These are phyloP conservation scores for Tyto alba DNA, from an alignment of 2,113 vertebrate species.

Conservation along the genomic window DNA sequence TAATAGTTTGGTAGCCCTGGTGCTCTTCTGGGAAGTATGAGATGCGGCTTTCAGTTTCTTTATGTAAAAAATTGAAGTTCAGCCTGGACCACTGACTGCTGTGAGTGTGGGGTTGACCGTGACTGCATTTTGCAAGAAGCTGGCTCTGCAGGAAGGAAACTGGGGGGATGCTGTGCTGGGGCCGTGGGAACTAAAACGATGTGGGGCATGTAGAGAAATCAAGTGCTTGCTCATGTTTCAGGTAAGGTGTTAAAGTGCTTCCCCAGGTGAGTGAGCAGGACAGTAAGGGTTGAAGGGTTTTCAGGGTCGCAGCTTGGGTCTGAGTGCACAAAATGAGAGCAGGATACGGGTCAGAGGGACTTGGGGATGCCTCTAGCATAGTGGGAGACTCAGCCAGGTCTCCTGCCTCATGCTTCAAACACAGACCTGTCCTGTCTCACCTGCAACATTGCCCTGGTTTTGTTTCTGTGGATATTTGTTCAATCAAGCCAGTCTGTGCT, in stretches of 20 bases:
- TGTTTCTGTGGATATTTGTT: background rate
- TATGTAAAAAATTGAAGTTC: background rate
- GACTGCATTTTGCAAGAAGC: background rate
- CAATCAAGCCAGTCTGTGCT: background rate
- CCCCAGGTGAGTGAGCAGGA: background rate
- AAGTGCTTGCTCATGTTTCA: background rate
- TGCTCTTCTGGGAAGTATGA: background rate
- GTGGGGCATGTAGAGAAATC: rapidly evolving
- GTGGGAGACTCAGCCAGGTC: background rate
- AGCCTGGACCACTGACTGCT: background rate
- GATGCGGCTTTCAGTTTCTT: background rate
- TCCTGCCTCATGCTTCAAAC: background rate
- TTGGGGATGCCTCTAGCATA: background rate
- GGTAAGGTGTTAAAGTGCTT: background rate
- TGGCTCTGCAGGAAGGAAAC: background rate
- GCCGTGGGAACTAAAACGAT: background rate
- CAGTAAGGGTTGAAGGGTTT: background rate
- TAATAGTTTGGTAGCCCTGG: background rate
- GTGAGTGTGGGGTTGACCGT: background rate
- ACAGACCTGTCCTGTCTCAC: background rate
- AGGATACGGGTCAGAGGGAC: background rate
- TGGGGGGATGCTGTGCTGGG: background rate
- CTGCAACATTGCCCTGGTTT: rapidly evolving
- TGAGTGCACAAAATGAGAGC: background rate
- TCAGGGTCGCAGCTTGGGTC: background rate